Evolutionary conservation across 2,888 invertebrate species (phyloP).

Genomic region (Catocala fraxini): DNA sequence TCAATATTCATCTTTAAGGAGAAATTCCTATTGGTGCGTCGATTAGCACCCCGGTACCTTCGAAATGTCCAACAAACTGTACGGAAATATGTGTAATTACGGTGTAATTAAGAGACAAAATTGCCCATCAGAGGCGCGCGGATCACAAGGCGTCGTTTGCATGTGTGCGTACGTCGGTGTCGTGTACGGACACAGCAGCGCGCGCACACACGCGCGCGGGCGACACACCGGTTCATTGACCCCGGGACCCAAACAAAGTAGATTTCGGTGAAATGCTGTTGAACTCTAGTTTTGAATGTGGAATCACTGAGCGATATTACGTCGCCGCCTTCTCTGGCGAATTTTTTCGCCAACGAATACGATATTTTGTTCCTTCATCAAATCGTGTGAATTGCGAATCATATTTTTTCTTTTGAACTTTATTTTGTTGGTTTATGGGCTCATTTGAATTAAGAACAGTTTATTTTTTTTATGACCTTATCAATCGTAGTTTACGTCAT

Average conservation of each 20-base stretch:
- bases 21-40: constrained; percentile 46
- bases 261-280: constrained; percentile 87
- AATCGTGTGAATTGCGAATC: constrained; percentile 12
- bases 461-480: too few species aligned
- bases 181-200: constrained; percentile 66
- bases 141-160: constrained; percentile 56
- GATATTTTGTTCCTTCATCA: constrained; percentile 36
- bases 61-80: constrained; percentile 50
- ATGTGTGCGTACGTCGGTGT: constrained; percentile 72
- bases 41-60: constrained; percentile 43
- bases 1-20: constrained; percentile 59
- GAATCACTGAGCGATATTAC: constrained; percentile 71
- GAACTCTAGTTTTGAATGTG: constrained; percentile 84
- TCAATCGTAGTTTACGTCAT: too few species aligned
- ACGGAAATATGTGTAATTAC: constrained; percentile 60
- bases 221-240: constrained; percentile 82
- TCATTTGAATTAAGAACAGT: too few species aligned
- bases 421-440: background rate
- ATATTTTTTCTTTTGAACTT: constrained; percentile 12
- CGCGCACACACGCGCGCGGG: constrained; percentile 76
- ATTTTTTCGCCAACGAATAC: constrained; percentile 59
- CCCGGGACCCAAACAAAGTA: constrained; percentile 87
- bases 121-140: constrained; percentile 63
- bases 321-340: constrained; percentile 69
- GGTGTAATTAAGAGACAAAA: constrained; percentile 78